Base-by-base conservation (phyloP, 2,888 invertebrate genomes). In the Cheilosia pagana region DNA sequence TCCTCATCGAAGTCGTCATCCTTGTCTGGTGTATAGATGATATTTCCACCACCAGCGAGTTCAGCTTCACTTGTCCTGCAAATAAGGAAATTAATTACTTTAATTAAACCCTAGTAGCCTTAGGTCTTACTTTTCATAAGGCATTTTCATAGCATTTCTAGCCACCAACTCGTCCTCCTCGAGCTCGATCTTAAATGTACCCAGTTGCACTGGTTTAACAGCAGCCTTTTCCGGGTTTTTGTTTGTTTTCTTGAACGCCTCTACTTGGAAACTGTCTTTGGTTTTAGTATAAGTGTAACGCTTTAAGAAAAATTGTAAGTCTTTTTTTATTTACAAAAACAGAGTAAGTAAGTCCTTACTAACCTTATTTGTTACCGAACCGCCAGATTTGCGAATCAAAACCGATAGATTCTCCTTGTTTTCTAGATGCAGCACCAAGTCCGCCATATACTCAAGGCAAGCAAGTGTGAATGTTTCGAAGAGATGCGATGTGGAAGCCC, bases 1-100 rank as follows among this genome's bases (percentile, higher is more conserved):
- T 96, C 96, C 89, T 96, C 96, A 89, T 97, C 97, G 93, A 96
- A 95, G 90, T 96, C 96, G 90, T 96, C 96, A 1, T 94, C 93
- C 68, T 94, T 94, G 91, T 97, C 96, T 10, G 96, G 95, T 87
- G 95, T 93, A 89, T 97, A 96, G 87, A 94, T 93, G 41, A 96
- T 95, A 89, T 94, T 94, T 50, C 95, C 94, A 79, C 93, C 93
- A 0, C 93, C 92, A 74, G 94, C 94, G 81, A 93, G 93, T 0
- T 93, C 92, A 71, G 93, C 91, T 86, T 93, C 92, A 62, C 92
- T 92, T 87, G 93, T 93, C 87, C 89, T 91, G 63, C 1, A 83
- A 72, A 43, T n/a, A 3, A 16, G 1, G 3, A 41, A 21, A 23
- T 19, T 41, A 23, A 7, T 14, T 16, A n/a, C 0, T 5, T 1